A percentile compares a stretch with the other conserved stretches of the same genome.
phyloP scores from a whole-genome alignment of 2,797 vertebrate genomes.

The Xerus rutilus region DNA sequence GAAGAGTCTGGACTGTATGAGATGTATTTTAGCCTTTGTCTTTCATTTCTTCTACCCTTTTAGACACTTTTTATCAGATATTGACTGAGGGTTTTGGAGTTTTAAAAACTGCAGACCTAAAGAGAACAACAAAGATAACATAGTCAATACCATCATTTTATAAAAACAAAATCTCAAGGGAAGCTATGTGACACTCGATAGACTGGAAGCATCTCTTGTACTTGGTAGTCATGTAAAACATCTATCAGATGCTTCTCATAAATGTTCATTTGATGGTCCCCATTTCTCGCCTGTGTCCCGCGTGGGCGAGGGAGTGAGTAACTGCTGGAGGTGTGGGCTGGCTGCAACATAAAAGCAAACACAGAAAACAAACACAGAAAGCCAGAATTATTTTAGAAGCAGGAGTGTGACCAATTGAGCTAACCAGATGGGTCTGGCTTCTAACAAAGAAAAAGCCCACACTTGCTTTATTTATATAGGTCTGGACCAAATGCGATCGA shows the following conservation, averaged over 20 bases:
- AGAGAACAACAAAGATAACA: neutral
- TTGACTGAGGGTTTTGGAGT: neutral
- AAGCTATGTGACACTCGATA: neutral
- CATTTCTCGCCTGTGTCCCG: too few relatives aligned
- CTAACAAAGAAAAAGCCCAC: too few relatives aligned
- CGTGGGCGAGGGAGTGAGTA: too few relatives aligned
- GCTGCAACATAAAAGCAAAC: too few relatives aligned
- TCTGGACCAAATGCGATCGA: too few relatives aligned
- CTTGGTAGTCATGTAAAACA: neutral
- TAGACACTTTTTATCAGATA: neutral
- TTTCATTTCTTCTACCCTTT: neutral
- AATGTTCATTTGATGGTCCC: neutral
- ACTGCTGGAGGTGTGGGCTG: too few relatives aligned
- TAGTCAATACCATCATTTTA: neutral
- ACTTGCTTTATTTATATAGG: too few relatives aligned
- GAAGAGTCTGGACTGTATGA: neutral
- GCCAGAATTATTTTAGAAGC: too few relatives aligned
- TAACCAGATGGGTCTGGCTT: too few relatives aligned
- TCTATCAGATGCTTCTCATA: neutral
- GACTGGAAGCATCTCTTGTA: neutral
- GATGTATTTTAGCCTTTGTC: neutral
- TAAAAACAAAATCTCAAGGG: neutral
- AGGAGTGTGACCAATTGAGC: too few relatives aligned
- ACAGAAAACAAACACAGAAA: too few relatives aligned
- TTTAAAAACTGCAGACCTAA: neutral